These are phyloP conservation scores for Drosophila paranaensis DNA, from an alignment of 2,888 invertebrate species.

Conservation along the genomic window DNA sequence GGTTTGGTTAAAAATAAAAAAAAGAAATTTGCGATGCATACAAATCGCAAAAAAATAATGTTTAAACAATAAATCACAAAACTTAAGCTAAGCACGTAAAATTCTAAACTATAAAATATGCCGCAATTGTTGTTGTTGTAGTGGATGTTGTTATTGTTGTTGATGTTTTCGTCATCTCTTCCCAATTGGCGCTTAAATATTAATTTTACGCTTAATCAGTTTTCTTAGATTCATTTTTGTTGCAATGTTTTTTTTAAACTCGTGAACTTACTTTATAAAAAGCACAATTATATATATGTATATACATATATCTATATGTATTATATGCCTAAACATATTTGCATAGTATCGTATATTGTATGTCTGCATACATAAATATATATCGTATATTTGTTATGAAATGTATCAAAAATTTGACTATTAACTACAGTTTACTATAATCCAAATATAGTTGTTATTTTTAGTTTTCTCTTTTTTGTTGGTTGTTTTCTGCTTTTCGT, in stretches of 20 bases:
- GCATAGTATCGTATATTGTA: conserved; percentile 46
- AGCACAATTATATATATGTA: conserved; percentile 63
- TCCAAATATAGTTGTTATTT: conserved; percentile 41
- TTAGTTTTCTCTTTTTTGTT: conserved; percentile 20
- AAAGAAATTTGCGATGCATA: conserved; percentile 42
- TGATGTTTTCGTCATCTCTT: conserved; percentile 3
- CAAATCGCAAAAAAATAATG: conserved; percentile 40
- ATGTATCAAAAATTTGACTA: conserved; percentile 78
- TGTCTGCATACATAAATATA: conserved; percentile 35
- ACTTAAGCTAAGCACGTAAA: conserved; percentile 73
- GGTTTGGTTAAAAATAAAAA: conserved; percentile 33
- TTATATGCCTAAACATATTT: conserved; percentile 23
- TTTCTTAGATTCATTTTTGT: conserved; percentile 51
- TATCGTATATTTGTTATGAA: conserved; percentile 56
- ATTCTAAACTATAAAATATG: conserved; percentile 64
- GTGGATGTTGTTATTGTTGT: conserved; percentile 4
- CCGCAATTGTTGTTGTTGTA: conserved; percentile 8
- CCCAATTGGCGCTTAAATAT: conserved; percentile 60
- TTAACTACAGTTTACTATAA: conserved; percentile 71
- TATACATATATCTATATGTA: conserved; percentile 16
- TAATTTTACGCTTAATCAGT: conserved; percentile 73
- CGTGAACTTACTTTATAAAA: conserved; percentile 53
- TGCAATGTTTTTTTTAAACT: conserved; percentile 21
- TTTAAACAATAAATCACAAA: conserved; percentile 78
- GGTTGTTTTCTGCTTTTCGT: neutral